Conservation (phyloP, 1,140 invertebrate species). For the Hetaerina americana region DNA sequence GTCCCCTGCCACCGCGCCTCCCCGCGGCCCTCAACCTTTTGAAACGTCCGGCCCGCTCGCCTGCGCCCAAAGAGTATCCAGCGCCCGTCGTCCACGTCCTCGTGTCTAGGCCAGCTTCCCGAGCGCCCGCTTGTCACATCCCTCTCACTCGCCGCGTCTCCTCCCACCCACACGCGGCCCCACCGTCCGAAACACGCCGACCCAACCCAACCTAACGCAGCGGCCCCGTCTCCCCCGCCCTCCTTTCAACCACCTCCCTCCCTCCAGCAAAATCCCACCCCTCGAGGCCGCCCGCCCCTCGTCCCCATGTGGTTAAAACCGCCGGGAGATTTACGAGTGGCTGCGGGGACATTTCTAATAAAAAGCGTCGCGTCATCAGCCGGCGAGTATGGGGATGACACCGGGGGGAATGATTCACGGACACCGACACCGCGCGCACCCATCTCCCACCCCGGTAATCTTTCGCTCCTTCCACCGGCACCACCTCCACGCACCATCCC, state of each 20-base stretch:
- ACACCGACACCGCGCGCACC: background rate
- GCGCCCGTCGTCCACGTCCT: too few relatives aligned
- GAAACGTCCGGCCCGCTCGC: too few relatives aligned
- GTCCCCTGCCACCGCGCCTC: too few relatives aligned
- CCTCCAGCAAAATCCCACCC: too few relatives aligned
- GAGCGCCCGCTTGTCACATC: too few relatives aligned
- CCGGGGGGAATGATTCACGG: background rate
- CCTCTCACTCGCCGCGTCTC: too few relatives aligned
- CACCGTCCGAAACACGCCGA: background rate
- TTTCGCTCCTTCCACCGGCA: too few relatives aligned
- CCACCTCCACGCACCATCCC: background rate
- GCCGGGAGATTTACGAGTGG: background rate
- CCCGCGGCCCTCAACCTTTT: too few relatives aligned
- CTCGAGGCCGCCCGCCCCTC: background rate
- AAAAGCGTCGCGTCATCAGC: background rate
- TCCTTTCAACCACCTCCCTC: background rate
- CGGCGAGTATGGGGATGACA: background rate
- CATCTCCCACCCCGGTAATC: background rate
- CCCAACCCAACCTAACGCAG: background rate
- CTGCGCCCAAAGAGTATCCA: too few relatives aligned
- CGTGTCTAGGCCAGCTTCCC: too few relatives aligned
- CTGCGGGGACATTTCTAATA: background rate
- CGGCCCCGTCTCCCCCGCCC: background rate
- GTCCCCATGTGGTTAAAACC: background rate
- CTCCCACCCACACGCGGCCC: background rate